These are phyloP conservation scores for Balaenoptera acutorostrata DNA, from an alignment of 2,113 vertebrate genomes.

Conservation along the genomic window DNA sequence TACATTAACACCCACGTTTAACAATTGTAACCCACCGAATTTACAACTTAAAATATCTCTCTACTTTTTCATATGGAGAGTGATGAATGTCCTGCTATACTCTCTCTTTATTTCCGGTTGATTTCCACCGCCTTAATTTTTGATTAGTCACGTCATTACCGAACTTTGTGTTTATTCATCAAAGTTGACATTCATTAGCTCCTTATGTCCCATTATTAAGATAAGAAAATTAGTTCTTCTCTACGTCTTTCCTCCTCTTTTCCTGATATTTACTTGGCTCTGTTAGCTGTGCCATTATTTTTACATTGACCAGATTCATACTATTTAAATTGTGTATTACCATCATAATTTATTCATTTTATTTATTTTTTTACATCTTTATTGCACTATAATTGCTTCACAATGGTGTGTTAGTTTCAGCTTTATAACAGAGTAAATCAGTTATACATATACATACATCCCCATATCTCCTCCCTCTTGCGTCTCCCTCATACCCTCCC, in stretches of 20 bases:
- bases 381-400: too few species aligned
- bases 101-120: not conserved
- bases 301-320: not conserved
- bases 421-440: too few species aligned
- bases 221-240: not conserved
- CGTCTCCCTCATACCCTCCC: too few species aligned
- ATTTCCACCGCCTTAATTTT: not conserved
- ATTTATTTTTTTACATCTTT: too few species aligned
- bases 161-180: not conserved
- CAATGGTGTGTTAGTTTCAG: too few species aligned
- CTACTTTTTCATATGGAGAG: not conserved
- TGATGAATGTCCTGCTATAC: not conserved
- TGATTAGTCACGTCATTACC: not conserved
- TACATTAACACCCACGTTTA: not conserved
- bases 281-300: not conserved
- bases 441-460: too few species aligned
- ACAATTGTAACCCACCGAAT: not conserved
- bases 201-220: not conserved
- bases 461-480: too few species aligned
- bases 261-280: not conserved
- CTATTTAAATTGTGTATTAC: not conserved
- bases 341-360: not conserved
- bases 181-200: not conserved
- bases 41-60: not conserved
- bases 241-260: not conserved